Percentiles rank a stretch among this genome's conserved stretches.
These are phyloP conservation scores for Paelopatides confundens DNA, from an alignment of 53 echinoderm and acorn worm species.

Conservation along the genomic window DNA sequence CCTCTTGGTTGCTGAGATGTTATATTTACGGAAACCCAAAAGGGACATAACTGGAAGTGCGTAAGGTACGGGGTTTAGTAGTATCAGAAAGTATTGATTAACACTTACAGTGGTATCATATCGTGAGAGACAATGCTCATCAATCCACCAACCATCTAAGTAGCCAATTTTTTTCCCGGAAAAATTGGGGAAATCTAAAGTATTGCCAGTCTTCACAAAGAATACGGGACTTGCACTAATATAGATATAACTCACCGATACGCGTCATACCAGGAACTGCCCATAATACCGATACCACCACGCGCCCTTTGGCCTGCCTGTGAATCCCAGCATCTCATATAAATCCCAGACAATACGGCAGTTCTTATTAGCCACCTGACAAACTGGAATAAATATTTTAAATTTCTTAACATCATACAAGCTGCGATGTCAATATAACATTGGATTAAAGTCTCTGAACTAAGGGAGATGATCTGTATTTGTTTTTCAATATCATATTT, in stretches of 20 bases:
- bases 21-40: no score
- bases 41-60: no score
- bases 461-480: no score
- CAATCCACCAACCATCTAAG: slow-evolving; percentile 59
- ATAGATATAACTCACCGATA: slow-evolving; percentile 79
- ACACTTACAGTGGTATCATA: slow-evolving; percentile 1
- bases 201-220: slow-evolving; percentile 34
- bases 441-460: no score
- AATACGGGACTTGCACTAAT: slow-evolving; percentile 41
- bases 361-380: slow-evolving; percentile 81
- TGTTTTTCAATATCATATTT: no score
- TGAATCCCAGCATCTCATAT: slow-evolving; percentile 79
- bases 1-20: no score
- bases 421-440: no score
- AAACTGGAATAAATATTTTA: slow-evolving; percentile 57
- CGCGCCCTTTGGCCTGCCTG: slow-evolving; percentile 68
- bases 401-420: background rate
- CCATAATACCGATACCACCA: slow-evolving; percentile 74
- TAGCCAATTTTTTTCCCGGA: slow-evolving; percentile 55
- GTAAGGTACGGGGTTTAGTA: no score
- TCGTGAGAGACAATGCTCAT: slow-evolving; percentile 52
- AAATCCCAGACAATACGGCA: slow-evolving; percentile 86
- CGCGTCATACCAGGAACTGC: slow-evolving; percentile 80
- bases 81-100: no score
- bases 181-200: slow-evolving; percentile 54